These are phyloP conservation scores for Danio tinwini DNA, from an alignment of 2,797 vertebrate genomes.

Conservation along the genomic window DNA sequence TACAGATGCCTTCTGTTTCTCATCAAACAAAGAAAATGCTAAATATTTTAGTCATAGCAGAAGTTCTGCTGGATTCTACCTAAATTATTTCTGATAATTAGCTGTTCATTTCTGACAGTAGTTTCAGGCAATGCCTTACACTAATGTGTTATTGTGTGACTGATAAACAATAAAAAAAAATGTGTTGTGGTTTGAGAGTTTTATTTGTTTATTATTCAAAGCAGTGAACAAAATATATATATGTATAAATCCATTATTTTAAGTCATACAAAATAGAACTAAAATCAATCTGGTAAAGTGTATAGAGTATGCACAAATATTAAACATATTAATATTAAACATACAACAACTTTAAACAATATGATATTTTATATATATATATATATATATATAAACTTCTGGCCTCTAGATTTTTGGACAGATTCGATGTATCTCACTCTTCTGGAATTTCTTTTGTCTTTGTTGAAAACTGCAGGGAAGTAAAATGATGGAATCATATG, in stretches of 20 bases:
- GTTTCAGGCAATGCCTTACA: background rate
- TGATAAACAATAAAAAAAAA: background rate
- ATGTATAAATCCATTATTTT: background rate
- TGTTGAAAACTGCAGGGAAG: background rate
- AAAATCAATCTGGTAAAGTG: background rate
- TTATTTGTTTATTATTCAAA: background rate
- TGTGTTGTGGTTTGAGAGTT: background rate
- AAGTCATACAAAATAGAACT: background rate
- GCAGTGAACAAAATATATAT: background rate
- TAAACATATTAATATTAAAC: background rate
- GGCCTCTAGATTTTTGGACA: background rate
- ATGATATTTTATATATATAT: too few relatives aligned
- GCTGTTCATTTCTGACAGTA: background rate
- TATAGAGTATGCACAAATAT: background rate
- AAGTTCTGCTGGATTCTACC: background rate
- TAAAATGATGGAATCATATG: background rate
- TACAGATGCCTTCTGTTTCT: constrained; percentile 11
- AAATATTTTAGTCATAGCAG: constrained; percentile 13
- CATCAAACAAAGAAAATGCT: background rate
- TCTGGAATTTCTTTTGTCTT: constrained; percentile 4
- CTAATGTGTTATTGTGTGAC: background rate
- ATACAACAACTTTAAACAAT: too few relatives aligned
- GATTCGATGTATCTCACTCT: background rate
- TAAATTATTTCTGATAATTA: background rate
- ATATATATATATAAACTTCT: too few relatives aligned